Evolutionary conservation across 2,113 vertebrate genomes (phyloP).

Genomic region (Illadopsis cleaveri): DNA sequence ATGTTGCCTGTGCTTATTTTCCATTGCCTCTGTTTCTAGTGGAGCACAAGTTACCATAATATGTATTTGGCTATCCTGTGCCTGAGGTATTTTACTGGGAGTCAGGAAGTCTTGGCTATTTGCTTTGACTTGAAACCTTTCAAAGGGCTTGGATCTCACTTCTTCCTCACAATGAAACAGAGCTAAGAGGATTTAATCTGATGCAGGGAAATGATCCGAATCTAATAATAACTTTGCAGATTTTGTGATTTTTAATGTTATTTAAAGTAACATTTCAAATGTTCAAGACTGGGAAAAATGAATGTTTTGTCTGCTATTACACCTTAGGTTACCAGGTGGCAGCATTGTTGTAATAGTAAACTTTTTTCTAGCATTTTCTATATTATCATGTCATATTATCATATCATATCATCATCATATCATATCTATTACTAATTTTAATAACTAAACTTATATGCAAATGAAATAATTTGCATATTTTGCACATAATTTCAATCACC

Average conservation of each 20-base stretch:
- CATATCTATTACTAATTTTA: neutral
- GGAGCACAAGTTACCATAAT: neutral
- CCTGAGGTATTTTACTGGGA: neutral
- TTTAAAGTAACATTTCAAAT: neutral
- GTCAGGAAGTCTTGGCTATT: neutral
- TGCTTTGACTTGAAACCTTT: neutral
- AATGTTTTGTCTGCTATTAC: neutral
- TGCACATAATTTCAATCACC: neutral
- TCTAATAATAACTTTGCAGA: neutral
- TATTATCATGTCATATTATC: no score
- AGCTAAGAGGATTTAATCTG: neutral
- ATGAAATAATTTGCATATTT: neutral
- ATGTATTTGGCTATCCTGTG: neutral
- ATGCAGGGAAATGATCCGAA: neutral
- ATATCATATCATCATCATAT: no score
- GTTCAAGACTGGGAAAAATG: neutral
- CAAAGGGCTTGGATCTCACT: neutral
- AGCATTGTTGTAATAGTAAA: constrained; percentile 9
- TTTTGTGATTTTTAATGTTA: neutral
- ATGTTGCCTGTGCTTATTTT: neutral
- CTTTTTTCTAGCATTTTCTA: constrained; percentile 16
- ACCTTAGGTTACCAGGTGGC: constrained; percentile 55
- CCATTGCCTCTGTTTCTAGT: neutral
- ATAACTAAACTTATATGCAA: neutral
- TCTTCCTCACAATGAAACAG: neutral